Conservation (phyloP, 2,888 invertebrate genomes). For the Trichogramma dendrolimi region DNA sequence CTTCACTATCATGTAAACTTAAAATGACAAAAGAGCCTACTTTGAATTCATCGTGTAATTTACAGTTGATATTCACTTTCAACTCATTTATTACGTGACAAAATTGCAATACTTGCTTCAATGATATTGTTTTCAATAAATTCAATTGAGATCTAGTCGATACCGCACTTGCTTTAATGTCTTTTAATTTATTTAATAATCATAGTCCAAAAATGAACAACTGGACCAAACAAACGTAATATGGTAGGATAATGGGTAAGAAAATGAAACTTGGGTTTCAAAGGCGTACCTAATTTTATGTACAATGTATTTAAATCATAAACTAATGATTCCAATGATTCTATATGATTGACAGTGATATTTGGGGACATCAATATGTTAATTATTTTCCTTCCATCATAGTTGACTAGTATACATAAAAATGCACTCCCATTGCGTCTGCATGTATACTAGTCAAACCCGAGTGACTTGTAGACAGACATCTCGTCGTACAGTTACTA, state of each 20-base stretch:
- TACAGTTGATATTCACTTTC: conserved; percentile 12
- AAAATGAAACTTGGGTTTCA: conserved; percentile 28
- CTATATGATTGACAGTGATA: too few relatives aligned
- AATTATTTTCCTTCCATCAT: too few relatives aligned
- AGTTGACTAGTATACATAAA: too few relatives aligned
- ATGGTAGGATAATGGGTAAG: conserved; percentile 22
- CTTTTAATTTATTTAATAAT: conserved; percentile 14
- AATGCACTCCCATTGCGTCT: too few relatives aligned
- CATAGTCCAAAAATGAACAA: conserved; percentile 24
- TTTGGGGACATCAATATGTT: too few relatives aligned
- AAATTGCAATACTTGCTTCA: conserved; percentile 13
- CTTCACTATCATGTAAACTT: conserved; percentile 17
- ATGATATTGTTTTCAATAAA: conserved; percentile 23
- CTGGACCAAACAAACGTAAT: conserved; percentile 19
- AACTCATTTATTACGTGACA: background rate
- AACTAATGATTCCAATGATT: too few relatives aligned
- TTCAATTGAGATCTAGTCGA: conserved; percentile 19
- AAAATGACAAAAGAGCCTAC: conserved; percentile 15
- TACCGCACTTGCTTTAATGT: conserved; percentile 19
- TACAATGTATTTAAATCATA: conserved; percentile 17
- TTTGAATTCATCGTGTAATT: conserved; percentile 20
- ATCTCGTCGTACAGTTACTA: too few relatives aligned
- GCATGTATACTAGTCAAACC: too few relatives aligned
- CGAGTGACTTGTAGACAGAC: too few relatives aligned
- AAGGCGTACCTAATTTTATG: conserved; percentile 10